These are phyloP conservation scores for Troilus luridus DNA, from an alignment of 2,888 invertebrate genomes.

Conservation along the genomic window DNA sequence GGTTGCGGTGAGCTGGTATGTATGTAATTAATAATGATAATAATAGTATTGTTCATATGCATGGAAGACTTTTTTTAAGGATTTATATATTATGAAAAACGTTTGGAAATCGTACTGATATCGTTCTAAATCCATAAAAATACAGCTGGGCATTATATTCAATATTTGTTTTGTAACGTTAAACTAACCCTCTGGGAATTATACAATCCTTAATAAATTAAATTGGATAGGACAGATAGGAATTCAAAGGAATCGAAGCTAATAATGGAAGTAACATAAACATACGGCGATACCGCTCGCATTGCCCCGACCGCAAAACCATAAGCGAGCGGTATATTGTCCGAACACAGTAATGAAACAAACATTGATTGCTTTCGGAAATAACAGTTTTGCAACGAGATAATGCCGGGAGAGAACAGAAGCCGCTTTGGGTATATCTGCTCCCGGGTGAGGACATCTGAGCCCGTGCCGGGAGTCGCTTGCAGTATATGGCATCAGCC, in stretches of 20 bases:
- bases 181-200: not conserved
- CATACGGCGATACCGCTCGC: not conserved
- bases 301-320: not conserved
- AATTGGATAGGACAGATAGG: not conserved
- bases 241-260: not conserved
- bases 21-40: too few relatives aligned
- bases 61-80: too few relatives aligned
- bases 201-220: not conserved
- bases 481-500: conserved; percentile 43
- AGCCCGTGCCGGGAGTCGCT: not conserved
- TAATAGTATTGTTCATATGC: too few relatives aligned
- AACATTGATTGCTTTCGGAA: conserved; percentile 42
- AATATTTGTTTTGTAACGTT: not conserved
- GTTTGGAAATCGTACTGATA: too few relatives aligned
- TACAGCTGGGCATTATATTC: too few relatives aligned
- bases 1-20: too few relatives aligned
- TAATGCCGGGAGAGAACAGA: not conserved
- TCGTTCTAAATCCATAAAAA: too few relatives aligned
- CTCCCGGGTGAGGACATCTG: conserved; percentile 34
- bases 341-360: conserved; percentile 3
- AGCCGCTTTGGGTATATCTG: conserved; percentile 51
- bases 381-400: conserved; percentile 34
- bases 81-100: too few relatives aligned
- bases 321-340: not conserved
- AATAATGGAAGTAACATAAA: not conserved